Evolutionary conservation across 1,140 invertebrate genomes (phyloP).

Genomic region (Conopomorpha cramerella): DNA sequence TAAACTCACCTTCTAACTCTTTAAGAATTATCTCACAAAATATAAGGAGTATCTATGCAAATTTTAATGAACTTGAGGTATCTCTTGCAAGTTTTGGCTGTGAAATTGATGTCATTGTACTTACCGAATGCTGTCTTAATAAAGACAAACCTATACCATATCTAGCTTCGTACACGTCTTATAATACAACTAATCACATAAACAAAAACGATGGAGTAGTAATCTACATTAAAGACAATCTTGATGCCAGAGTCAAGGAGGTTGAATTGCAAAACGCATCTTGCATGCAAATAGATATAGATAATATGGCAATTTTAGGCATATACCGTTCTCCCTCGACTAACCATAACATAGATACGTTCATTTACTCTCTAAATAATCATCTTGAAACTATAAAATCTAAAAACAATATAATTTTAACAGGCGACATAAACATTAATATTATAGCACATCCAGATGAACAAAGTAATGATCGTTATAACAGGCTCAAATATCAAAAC

Average conservation of each 20-base stretch:
- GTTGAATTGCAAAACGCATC: constrained; percentile 6
- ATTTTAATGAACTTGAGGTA: constrained; percentile 8
- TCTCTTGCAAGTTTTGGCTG: constrained; percentile 6
- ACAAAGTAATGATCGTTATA: too few species aligned
- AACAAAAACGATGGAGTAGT: constrained; percentile 14
- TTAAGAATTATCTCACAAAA: too few species aligned
- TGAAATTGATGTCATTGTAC: constrained; percentile 8
- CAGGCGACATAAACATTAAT: too few species aligned
- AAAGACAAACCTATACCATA: constrained; percentile 2
- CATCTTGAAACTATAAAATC: constrained; percentile 3
- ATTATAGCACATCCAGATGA: not conserved
- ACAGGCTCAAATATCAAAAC: too few species aligned
- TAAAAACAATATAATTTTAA: constrained; percentile 9
- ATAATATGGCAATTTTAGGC: constrained; percentile 7
- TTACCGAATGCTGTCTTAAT: constrained; percentile 12
- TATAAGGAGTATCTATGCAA: constrained; percentile 11
- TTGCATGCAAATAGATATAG: constrained; percentile 7
- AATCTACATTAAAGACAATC: constrained; percentile 6
- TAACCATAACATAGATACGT: constrained; percentile 5
- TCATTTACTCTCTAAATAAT: constrained; percentile 9
- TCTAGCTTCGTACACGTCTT: constrained; percentile 5
- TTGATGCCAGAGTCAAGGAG: constrained; percentile 7
- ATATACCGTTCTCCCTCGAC: constrained; percentile 11
- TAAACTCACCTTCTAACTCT: too few species aligned
- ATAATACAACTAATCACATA: constrained; percentile 1